These are phyloP conservation scores for Exaiptasia diaphana DNA, from an alignment of 64 coral and sea anemone species.

Conservation along the genomic window DNA sequence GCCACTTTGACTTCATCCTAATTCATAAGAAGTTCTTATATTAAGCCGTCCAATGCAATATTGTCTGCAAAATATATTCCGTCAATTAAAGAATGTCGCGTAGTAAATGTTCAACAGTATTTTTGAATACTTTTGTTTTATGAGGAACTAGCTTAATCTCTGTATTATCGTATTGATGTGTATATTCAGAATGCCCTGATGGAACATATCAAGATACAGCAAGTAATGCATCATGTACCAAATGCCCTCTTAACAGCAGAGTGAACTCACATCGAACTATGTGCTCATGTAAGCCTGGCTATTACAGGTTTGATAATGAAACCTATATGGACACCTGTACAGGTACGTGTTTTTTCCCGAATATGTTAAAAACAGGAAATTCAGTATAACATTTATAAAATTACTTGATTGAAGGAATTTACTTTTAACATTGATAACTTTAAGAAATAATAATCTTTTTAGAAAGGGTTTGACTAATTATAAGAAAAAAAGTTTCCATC, in stretches of 20 bases:
- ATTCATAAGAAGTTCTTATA: no score
- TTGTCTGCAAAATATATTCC: not conserved
- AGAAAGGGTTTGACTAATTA: no score
- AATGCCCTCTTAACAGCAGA: conserved; percentile 19
- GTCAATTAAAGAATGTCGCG: not conserved
- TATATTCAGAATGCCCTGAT: not conserved
- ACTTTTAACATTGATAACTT: no score
- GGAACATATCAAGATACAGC: conserved; percentile 16
- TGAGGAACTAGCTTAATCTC: not conserved
- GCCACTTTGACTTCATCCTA: no score
- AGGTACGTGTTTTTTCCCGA: not conserved
- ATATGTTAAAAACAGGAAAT: no score
- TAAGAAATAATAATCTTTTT: no score
- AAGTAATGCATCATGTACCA: conserved; percentile 7
- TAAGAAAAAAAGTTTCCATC: no score
- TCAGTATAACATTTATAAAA: no score
- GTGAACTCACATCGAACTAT: not conserved
- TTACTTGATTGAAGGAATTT: no score
- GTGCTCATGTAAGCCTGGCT: conserved; percentile 7
- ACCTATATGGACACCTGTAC: conserved; percentile 5
- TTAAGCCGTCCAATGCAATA: no score
- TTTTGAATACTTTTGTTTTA: not conserved
- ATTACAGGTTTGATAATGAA: not conserved
- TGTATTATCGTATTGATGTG: no score
- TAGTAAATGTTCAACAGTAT: not conserved